Evolutionary conservation across 1,140 invertebrate genomes (phyloP).

Genomic region (Uloborus diversus): DNA sequence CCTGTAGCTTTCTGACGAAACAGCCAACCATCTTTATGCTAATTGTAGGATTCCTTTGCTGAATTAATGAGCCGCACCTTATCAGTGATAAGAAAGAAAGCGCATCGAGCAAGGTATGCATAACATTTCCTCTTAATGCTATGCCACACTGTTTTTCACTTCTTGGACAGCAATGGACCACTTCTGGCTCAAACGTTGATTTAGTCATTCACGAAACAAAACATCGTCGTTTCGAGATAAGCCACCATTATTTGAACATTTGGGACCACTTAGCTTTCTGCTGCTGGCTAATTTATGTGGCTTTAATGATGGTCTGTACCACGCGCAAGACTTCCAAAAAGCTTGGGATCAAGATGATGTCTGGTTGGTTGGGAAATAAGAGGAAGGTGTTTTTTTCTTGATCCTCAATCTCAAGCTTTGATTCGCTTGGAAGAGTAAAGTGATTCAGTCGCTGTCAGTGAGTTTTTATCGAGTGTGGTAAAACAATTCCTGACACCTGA

Average conservation of each 20-base stretch:
- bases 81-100: neutral
- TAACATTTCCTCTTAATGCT: neutral
- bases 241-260: neutral
- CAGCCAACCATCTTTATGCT: constrained; percentile 33
- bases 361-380: neutral
- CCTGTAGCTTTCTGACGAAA: neutral
- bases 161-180: neutral
- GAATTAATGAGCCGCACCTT: constrained; percentile 49
- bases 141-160: neutral
- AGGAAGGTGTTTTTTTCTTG: neutral
- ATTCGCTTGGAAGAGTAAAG: too few relatives aligned
- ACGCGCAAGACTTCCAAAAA: neutral
- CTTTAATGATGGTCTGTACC: constrained; percentile 6
- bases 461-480: too few relatives aligned
- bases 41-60: constrained; percentile 41
- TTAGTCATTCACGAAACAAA: constrained; percentile 33
- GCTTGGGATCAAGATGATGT: neutral
- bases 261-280: neutral
- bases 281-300: constrained; percentile 30
- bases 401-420: too few relatives aligned
- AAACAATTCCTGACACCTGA: too few relatives aligned
- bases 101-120: neutral
- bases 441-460: too few relatives aligned
- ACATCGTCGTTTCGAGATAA: neutral
- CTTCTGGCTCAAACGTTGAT: constrained; percentile 6